A percentile compares a stretch with the other conserved stretches of the same genome.
Evolutionary conservation across 2,113 vertebrate species (phyloP).

Genomic region (Ceuthmochares aereus): DNA sequence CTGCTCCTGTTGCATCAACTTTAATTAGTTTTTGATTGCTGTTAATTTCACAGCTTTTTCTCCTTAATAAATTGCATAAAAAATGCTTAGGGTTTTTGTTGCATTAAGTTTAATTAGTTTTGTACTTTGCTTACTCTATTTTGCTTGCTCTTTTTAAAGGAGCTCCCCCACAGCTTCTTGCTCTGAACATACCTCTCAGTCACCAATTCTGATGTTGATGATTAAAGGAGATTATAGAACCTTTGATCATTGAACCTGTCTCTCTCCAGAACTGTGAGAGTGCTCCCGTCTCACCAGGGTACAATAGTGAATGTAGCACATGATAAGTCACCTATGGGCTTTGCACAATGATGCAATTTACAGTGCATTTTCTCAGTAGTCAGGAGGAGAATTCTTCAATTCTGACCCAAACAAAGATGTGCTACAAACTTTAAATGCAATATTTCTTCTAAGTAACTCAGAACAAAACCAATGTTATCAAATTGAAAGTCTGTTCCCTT

Average conservation of each 20-base stretch:
- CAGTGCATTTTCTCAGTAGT: background rate
- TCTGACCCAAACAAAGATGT: background rate
- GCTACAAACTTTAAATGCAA: background rate
- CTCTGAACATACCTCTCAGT: conserved; percentile 37
- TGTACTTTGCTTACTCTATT: conserved; percentile 74
- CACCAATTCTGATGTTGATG: background rate
- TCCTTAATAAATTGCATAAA: conserved; percentile 79
- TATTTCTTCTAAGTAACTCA: background rate
- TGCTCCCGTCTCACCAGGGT: background rate
- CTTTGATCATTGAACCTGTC: background rate
- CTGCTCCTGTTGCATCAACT: conserved; percentile 78
- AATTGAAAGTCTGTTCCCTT: background rate
- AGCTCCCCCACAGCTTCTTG: conserved; percentile 46
- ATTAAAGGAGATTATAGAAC: background rate
- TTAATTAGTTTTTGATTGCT: conserved; percentile 86
- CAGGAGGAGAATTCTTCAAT: background rate
- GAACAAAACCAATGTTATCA: background rate
- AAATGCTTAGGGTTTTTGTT: conserved; percentile 77
- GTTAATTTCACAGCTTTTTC: conserved; percentile 85
- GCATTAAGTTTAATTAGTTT: conserved; percentile 82
- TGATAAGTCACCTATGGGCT: background rate
- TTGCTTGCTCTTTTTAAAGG: conserved; percentile 58
- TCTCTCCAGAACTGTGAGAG: background rate
- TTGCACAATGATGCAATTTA: background rate
- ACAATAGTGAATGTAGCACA: background rate